phyloP scores from a whole-genome alignment of 2,888 invertebrate species.

The Nezara viridula region DNA sequence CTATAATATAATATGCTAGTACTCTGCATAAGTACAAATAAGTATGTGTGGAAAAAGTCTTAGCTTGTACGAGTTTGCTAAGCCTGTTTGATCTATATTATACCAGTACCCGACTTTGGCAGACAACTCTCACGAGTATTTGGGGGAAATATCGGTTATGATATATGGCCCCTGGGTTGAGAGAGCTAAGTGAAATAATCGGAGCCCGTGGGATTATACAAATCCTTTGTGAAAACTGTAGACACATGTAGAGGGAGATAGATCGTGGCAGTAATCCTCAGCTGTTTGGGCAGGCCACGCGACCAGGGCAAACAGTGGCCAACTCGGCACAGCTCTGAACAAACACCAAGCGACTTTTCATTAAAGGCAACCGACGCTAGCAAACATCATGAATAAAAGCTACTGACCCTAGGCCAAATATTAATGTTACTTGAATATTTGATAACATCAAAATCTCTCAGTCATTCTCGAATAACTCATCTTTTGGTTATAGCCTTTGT shows the following conservation, averaged over 20 bases:
- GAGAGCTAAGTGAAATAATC: slow-evolving; percentile 45
- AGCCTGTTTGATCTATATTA: neutral
- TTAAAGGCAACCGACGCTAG: neutral
- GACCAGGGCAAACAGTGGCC: neutral
- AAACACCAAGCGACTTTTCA: slow-evolving; percentile 42
- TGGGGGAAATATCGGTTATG: slow-evolving; percentile 10
- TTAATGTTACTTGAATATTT: neutral
- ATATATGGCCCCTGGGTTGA: neutral
- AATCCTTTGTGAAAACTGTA: slow-evolving; percentile 49
- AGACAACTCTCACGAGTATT: neutral
- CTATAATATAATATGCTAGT: too few species aligned
- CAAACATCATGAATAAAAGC: slow-evolving; percentile 45
- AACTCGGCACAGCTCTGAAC: neutral
- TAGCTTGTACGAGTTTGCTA: neutral
- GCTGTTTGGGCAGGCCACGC: slow-evolving; percentile 55
- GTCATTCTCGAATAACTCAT: neutral
- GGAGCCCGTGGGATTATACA: neutral
- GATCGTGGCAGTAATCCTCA: slow-evolving; percentile 21
- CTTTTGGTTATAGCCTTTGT: neutral
- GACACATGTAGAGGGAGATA: slow-evolving; percentile 50
- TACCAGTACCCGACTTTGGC: neutral
- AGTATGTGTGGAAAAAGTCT: neutral
- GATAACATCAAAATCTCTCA: neutral
- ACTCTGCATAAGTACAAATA: too few species aligned
- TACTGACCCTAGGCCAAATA: neutral